Base-by-base conservation (phyloP, 2,888 invertebrate genomes). In the Arrhopalites spinosus region DNA sequence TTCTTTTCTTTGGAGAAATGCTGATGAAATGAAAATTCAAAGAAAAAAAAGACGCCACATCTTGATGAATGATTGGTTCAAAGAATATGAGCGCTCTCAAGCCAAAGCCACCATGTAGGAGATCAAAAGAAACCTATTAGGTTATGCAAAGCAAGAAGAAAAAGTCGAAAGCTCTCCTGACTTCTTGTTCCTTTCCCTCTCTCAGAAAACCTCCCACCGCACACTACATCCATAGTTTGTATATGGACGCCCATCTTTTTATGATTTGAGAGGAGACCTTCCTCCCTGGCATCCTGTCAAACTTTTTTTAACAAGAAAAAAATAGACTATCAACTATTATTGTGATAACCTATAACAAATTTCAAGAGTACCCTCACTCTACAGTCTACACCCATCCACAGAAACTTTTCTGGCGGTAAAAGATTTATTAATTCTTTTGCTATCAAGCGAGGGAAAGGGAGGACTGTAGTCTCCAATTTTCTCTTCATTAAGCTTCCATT, bases 1-100 rank as follows among this genome's bases (percentile, higher is more conserved):
- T 64, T 64, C 23, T 27, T 69, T 50, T 56, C 50, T 20, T 23
- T 50, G 47, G 25, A 70, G 70, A 70, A 70, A 53, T 59, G 70
- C 70, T 70, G 70, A 70, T 70, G 70, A 70, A 70, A 70, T 70
- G 70, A 70, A 70, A 70, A 56, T 70, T 70, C 70, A 70, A 70
- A 70, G 70, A 70, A 27, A 36, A 36, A 11, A 36, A 11, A 11
- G 11, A 53, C 36, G 29, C 70, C 70, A 56, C 70, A 70, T 70
- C 70, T 70, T 70, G 70, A 68, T 68, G 68, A 70, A 70, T 70
- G 70, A 70, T 70, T 70, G 70, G 70, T 56, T 56, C 70, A 70
- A 70, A 70, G 70, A 70, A 36, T 36, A 36, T 70, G 53, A 70
- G 70, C 30, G 27, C 23, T 50, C 50, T 50, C 50, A 50, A 50